Evolutionary conservation across 2,888 invertebrate genomes (phyloP), one percentile per base, ranked within the genome.

Genomic region (Gari tellinella): DNA sequence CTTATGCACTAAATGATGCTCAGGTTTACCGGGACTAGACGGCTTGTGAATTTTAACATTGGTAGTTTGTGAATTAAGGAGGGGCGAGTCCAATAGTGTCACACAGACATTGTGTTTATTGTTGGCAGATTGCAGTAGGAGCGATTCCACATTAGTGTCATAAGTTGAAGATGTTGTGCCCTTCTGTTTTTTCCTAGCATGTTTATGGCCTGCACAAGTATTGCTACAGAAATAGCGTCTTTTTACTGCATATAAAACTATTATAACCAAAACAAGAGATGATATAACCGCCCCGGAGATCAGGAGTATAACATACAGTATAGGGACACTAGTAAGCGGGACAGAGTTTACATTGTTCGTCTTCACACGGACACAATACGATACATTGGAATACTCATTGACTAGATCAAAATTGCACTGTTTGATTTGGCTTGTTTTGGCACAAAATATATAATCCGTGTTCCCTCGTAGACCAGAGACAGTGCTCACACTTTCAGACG

Each of bases 401-500:
- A 73, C 73, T 73, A 73, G 67, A 73, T 49, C 53, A 46, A 67
- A 62, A 48, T 62, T 63, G 56, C 73, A 73, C 52, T 25, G 45
- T 26, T 41, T n/a, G 10, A 17, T n/a, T 21, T 57, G 45, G 31
- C 63, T 51, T 46, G 67, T 62, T 48, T 63, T 73, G 41, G 63
- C 57, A 67, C 73, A 73, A 43, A 73, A 63, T 43, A 49, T 67
- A 23, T 73, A 73, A 15, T 66, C 43, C 25, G 73, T 63, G 23
- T 58, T 53, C 12, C 19, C 41, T 14, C 17, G 40, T 19, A 73
- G 38, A 25, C 73, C 73, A 17, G 53, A 41, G n/a, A 73, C 49
- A 26, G 63, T 73, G 4, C 62, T 46, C 2, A 40, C 58, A 15
- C 23, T 41, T 21, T 21, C 41, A 23, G 57, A 55, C 17, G 53